phyloP scores from a whole-genome alignment of 2,888 invertebrate species.

The Mythimna loreyi region DNA sequence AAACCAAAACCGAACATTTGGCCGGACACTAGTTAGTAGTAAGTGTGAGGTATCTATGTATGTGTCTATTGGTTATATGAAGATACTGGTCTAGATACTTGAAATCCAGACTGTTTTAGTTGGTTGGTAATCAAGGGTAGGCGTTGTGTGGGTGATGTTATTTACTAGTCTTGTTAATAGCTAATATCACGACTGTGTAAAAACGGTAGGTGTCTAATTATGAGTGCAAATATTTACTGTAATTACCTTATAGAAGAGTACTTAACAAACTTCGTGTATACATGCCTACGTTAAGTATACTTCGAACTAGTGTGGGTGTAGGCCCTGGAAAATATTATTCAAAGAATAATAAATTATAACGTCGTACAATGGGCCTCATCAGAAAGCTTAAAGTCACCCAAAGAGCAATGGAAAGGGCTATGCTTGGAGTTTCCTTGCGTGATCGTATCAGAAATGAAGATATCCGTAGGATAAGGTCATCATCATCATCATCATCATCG shows the following conservation, averaged over 20 bases:
- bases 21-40: not conserved
- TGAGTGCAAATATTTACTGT: not conserved
- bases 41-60: constrained; percentile 5
- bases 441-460: too few species aligned
- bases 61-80: not conserved
- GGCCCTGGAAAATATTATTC: constrained; percentile 4
- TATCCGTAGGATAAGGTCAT: too few species aligned
- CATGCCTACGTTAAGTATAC: not conserved
- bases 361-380: too few species aligned
- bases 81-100: not conserved
- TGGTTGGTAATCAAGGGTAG: not conserved
- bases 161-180: not conserved
- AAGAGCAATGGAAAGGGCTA: too few species aligned
- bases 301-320: not conserved
- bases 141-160: constrained; percentile 14
- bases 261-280: not conserved
- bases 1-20: too few species aligned
- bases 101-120: constrained; percentile 10
- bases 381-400: too few species aligned
- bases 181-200: too few species aligned
- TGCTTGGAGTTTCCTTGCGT: too few species aligned
- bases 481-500: too few species aligned
- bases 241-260: not conserved
- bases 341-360: not conserved
- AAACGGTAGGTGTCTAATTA: not conserved